These are phyloP conservation scores for Melanogrammus aeglefinus DNA, from an alignment of 2,797 vertebrate genomes.

Conservation along the genomic window DNA sequence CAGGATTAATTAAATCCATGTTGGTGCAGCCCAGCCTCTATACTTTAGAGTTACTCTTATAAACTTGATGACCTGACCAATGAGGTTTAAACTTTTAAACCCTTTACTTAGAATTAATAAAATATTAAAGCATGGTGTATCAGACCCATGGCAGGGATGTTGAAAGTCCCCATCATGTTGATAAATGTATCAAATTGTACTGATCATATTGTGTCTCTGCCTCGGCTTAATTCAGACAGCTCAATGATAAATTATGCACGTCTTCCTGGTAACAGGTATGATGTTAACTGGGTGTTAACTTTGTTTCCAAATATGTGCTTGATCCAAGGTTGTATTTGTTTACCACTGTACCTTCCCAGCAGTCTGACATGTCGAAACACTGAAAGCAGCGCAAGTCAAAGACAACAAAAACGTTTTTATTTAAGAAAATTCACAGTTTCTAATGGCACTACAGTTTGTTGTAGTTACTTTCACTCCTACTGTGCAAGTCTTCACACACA, in stretches of 20 bases:
- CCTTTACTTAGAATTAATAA: neutral
- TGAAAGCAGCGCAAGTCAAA: constrained; percentile 51
- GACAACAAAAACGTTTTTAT: constrained; percentile 89
- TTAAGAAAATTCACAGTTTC: constrained; percentile 99
- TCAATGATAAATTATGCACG: neutral
- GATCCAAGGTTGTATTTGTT: neutral
- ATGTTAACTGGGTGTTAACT: neutral
- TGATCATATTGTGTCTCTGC: no score
- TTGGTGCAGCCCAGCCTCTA: no score
- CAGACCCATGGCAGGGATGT: neutral
- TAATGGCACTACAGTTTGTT: constrained; percentile 93
- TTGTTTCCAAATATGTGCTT: neutral
- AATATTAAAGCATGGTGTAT: no score
- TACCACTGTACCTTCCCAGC: neutral
- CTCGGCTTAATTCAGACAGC: no score
- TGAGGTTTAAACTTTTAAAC: neutral
- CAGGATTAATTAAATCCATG: no score
- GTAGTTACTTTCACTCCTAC: constrained; percentile 85
- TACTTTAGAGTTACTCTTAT: no score
- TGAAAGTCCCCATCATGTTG: no score
- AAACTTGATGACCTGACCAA: neutral
- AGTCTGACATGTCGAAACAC: neutral
- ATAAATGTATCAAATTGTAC: no score
- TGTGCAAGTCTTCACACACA: constrained; percentile 71
- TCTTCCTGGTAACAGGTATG: neutral